Conservation (phyloP, 2,888 invertebrate species). For the Cryptocephalus primarius region DNA sequence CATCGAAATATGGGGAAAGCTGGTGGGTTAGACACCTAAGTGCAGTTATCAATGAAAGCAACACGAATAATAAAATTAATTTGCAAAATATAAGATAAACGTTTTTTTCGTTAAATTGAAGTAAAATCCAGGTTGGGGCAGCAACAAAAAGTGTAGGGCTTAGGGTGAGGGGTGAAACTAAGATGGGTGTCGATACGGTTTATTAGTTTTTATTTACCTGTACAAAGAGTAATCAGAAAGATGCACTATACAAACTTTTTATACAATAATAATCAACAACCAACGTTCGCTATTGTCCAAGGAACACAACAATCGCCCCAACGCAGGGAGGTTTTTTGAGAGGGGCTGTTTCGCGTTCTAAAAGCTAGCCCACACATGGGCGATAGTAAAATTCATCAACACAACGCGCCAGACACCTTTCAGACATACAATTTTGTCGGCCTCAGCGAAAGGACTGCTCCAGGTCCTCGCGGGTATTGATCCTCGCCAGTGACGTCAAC, state of each 20-base stretch:
- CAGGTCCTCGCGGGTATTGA: slow-evolving; percentile 32
- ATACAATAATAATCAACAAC: slow-evolving; percentile 12
- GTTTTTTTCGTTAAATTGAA: too few species aligned
- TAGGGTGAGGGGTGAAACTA: too few species aligned
- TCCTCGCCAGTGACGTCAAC: slow-evolving; percentile 32
- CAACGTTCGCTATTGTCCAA: not conserved
- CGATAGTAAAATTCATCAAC: slow-evolving; percentile 41
- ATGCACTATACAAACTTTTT: slow-evolving; percentile 6
- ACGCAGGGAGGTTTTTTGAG: slow-evolving; percentile 91
- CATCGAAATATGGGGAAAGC: too few species aligned
- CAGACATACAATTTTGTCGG: slow-evolving; percentile 27
- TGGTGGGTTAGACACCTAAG: too few species aligned
- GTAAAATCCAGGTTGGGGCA: too few species aligned
- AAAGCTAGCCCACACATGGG: slow-evolving; percentile 93
- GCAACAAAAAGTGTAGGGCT: too few species aligned
- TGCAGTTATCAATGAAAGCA: too few species aligned
- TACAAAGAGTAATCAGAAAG: slow-evolving; percentile 4
- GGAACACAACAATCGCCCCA: slow-evolving; percentile 82
- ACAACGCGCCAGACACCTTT: slow-evolving; percentile 14
- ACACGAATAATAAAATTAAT: too few species aligned
- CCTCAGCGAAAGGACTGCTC: slow-evolving; percentile 29
- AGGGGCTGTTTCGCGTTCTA: slow-evolving; percentile 93
- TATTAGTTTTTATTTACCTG: slow-evolving; percentile 4
- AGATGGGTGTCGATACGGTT: too few species aligned
- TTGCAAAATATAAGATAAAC: too few species aligned